A percentile compares a stretch with the other conserved stretches of the same genome.
Conservation (phyloP, 2,113 vertebrate species). For the Upupa epops region DNA sequence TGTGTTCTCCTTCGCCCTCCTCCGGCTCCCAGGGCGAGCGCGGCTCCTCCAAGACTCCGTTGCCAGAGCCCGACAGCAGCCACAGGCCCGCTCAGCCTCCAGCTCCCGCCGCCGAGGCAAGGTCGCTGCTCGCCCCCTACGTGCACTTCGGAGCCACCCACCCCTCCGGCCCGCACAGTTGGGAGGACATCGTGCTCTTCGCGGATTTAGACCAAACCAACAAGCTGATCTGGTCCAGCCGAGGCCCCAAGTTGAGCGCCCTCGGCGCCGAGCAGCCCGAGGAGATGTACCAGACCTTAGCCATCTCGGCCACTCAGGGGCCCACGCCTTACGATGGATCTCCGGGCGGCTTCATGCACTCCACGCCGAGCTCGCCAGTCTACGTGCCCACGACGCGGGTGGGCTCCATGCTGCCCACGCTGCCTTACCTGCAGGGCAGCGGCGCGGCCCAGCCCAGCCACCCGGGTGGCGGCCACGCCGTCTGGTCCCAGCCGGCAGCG, state of each 20-base stretch:
- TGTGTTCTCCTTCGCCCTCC: conserved; percentile 74
- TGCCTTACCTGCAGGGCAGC: conserved; percentile 87
- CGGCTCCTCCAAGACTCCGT: conserved; percentile 56
- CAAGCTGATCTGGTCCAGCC: conserved; percentile 90
- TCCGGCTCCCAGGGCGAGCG: conserved; percentile 68
- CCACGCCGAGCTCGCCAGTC: conserved; percentile 90
- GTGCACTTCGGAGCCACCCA: conserved; percentile 81
- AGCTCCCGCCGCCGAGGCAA: conserved; percentile 40
- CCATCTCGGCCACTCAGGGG: conserved; percentile 87
- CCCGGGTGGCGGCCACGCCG: conserved; percentile 77
- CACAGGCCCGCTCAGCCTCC: conserved; percentile 32
- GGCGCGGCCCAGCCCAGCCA: conserved; percentile 84
- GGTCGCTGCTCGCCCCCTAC: conserved; percentile 71
- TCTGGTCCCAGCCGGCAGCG: conserved; percentile 84
- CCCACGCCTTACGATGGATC: conserved; percentile 87
- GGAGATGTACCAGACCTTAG: conserved; percentile 97
- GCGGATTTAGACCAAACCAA: conserved; percentile 92
- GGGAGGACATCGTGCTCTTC: conserved; percentile 92
- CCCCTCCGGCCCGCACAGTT: conserved; percentile 70
- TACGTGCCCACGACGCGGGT: conserved; percentile 95
- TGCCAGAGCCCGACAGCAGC: conserved; percentile 59
- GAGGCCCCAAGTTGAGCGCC: conserved; percentile 86
- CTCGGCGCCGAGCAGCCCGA: conserved; percentile 73
- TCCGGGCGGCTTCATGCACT: conserved; percentile 88
- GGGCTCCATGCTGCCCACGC: conserved; percentile 90